These are phyloP conservation scores for Penaeus monodon DNA, from an alignment of 2,888 invertebrate species.

Conservation along the genomic window DNA sequence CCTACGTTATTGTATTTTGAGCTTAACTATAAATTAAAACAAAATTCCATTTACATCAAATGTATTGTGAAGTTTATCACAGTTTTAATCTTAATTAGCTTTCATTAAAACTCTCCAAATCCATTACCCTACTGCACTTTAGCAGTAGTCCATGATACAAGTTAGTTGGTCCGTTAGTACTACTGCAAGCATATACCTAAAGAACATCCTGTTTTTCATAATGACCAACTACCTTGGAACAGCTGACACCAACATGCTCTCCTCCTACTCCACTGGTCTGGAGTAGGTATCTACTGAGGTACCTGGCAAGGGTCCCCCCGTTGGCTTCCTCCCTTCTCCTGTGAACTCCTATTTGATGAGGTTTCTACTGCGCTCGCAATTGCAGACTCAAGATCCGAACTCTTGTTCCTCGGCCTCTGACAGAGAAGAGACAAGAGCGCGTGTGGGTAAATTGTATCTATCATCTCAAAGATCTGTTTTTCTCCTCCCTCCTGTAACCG, in stretches of 20 bases:
- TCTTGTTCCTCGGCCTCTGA: slow-evolving; percentile 59
- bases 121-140: too few relatives aligned
- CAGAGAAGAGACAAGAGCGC: slow-evolving; percentile 36
- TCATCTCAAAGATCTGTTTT: neutral
- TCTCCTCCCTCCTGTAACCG: slow-evolving; percentile 19
- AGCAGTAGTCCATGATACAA: too few relatives aligned
- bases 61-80: too few relatives aligned
- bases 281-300: slow-evolving; percentile 42
- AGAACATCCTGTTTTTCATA: too few relatives aligned
- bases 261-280: slow-evolving; percentile 28
- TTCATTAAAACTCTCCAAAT: too few relatives aligned
- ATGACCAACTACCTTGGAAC: too few relatives aligned
- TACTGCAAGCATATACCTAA: too few relatives aligned
- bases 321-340: slow-evolving; percentile 31
- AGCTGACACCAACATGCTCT: neutral
- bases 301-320: slow-evolving; percentile 43
- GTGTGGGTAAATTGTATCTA: slow-evolving; percentile 4
- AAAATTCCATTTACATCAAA: too few relatives aligned
- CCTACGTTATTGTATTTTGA: too few relatives aligned
- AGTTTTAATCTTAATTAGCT: too few relatives aligned
- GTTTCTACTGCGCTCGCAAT: slow-evolving; percentile 53
- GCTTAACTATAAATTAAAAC: too few relatives aligned
- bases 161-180: too few relatives aligned
- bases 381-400: slow-evolving; percentile 54
- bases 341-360: slow-evolving; percentile 31